Base-by-base conservation (phyloP, 2,888 invertebrate genomes). In the Yponomeuta cagnagella region DNA sequence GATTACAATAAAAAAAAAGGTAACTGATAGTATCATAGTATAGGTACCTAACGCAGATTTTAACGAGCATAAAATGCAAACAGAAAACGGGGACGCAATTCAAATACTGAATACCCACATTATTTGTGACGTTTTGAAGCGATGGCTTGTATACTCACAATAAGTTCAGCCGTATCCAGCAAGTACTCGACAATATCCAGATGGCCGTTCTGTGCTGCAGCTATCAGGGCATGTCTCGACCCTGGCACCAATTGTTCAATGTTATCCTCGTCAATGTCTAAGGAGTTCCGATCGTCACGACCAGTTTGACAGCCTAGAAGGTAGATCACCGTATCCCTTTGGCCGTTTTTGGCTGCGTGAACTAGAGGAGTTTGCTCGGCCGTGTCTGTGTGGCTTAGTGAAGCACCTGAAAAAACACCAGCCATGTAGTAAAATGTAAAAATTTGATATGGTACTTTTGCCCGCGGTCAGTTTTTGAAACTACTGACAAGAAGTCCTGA, bases 331-430 rank as follows among this genome's bases (percentile, higher is more conserved):
- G 98, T 96, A 74, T 97, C 96, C 63, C 97, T 88, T 79, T 96
- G 96, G 0, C 98, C 98, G 78, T 96, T 96, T 76, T 96, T 94
- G 0, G 98, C 97, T 1, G 98, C 98, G 83, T 98, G 98, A 0
- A 98, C 97, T 72, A 98, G 86, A 0, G 98, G 96, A 78, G 97
- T 97, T 77, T 96, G 95, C 72, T 96, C 96, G 0, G 96, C 95
- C 70, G 96, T 96, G 80, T 97, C 97, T 0, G 95, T 94, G 76
- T 96, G 96, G 9, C 96, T 96, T 15, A 97, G 89, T 30, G 95
- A 95, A 75, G 96, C 95, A 74, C 95, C 95, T 92, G 72, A 63
- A 23, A 70, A 23, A 52, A 43, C 23, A 23, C 23, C 23, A 23
- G 23, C 23, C 23, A 23, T 23, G 23, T 23, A 23, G 23, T 23